A percentile compares a stretch with the other conserved stretches of the same genome.
These are phyloP conservation scores for Poeciliopsis paucimaculata DNA, from an alignment of 2,797 vertebrate species.

Conservation along the genomic window DNA sequence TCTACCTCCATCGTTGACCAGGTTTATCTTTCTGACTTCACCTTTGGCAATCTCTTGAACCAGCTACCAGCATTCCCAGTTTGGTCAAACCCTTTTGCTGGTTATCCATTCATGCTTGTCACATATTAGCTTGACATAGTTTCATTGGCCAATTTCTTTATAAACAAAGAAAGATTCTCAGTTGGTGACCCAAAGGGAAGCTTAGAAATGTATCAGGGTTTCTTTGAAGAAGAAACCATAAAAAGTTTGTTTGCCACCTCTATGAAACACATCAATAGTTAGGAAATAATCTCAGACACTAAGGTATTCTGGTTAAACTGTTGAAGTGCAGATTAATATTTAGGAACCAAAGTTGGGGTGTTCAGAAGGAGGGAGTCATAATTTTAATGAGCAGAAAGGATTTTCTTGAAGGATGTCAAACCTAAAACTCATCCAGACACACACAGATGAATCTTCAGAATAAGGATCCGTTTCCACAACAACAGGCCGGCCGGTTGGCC, in stretches of 20 bases:
- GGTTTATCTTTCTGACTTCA: too few relatives aligned
- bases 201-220: too few relatives aligned
- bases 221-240: too few relatives aligned
- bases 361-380: slow-evolving; percentile 19
- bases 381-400: slow-evolving; percentile 54
- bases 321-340: neutral
- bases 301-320: neutral
- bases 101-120: too few relatives aligned
- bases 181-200: too few relatives aligned
- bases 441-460: slow-evolving; percentile 43
- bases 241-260: neutral
- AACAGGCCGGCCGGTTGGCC: slow-evolving; percentile 49
- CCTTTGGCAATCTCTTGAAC: too few relatives aligned
- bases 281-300: neutral
- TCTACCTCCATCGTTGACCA: too few relatives aligned
- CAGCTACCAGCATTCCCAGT: too few relatives aligned
- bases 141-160: too few relatives aligned
- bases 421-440: slow-evolving; percentile 23
- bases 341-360: neutral
- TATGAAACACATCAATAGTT: neutral
- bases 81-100: too few relatives aligned
- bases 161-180: too few relatives aligned
- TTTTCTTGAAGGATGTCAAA: slow-evolving; percentile 17
- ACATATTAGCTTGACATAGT: too few relatives aligned
- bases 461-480: slow-evolving; percentile 57